phyloP scores from a whole-genome alignment of 2,113 vertebrate species.

The Elgaria multicarinata region DNA sequence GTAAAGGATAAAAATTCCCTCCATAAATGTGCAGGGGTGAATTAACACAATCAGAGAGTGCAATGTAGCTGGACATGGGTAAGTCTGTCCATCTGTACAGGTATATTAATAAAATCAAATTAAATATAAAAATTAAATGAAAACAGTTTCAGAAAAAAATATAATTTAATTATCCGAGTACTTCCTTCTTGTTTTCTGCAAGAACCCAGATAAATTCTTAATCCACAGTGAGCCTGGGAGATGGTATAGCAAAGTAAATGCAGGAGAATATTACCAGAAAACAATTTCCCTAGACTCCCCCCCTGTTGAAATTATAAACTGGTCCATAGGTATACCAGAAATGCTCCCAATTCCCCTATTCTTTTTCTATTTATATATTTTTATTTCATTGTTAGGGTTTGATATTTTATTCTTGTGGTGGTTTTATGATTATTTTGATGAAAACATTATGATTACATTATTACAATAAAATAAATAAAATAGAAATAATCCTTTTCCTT shows the following conservation, averaged over 20 bases:
- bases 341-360: neutral
- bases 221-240: too few relatives aligned
- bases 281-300: neutral
- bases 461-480: neutral
- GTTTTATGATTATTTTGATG: neutral
- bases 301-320: neutral
- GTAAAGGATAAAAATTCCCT: too few relatives aligned
- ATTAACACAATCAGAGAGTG: too few relatives aligned
- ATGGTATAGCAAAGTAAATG: neutral
- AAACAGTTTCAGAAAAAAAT: too few relatives aligned
- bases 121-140: too few relatives aligned
- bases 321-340: neutral
- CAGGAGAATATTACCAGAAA: neutral
- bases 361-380: neutral
- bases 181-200: too few relatives aligned
- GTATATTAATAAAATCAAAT: too few relatives aligned
- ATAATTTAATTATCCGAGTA: too few relatives aligned
- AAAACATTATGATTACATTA: neutral
- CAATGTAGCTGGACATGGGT: too few relatives aligned
- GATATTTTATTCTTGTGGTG: neutral
- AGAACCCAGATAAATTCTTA: too few relatives aligned
- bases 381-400: neutral
- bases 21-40: too few relatives aligned
- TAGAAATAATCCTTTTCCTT: neutral
- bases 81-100: too few relatives aligned